Percentiles rank a stretch among this genome's conserved stretches.
Evolutionary conservation across 2,888 invertebrate genomes (phyloP).

Genomic region (Drosophila percnosoma): DNA sequence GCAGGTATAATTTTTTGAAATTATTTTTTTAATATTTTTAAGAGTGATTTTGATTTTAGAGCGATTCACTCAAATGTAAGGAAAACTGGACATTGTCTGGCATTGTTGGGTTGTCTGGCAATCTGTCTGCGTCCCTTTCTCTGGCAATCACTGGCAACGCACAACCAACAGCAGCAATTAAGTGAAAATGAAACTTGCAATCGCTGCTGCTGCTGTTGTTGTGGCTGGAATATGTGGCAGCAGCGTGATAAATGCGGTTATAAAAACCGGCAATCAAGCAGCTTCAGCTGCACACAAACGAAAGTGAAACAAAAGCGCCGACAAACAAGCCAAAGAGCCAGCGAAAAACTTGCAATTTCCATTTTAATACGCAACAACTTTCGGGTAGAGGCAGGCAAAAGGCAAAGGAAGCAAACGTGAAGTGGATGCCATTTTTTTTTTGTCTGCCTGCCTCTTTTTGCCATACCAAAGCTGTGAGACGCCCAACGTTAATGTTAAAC

Average conservation of each 20-base stretch:
- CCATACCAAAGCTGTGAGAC: conserved; percentile 59
- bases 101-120: neutral
- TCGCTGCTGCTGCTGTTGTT: conserved; percentile 32
- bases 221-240: conserved; percentile 70
- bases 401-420: conserved; percentile 26
- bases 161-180: conserved; percentile 54
- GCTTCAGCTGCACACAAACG: conserved; percentile 54
- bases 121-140: neutral
- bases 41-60: neutral
- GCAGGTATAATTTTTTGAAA: too few relatives aligned
- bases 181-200: conserved; percentile 77
- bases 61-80: neutral
- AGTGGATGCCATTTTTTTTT: conserved; percentile 25
- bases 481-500: conserved; percentile 48
- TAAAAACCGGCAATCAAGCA: conserved; percentile 74
- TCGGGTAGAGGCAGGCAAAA: conserved; percentile 65
- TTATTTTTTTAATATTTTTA: too few relatives aligned
- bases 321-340: conserved; percentile 30
- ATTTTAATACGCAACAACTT: conserved; percentile 79
- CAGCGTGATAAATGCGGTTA: conserved; percentile 77
- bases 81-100: neutral
- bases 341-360: conserved; percentile 78
- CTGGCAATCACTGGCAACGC: conserved; percentile 12
- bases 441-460: neutral
- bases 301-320: conserved; percentile 79